Base-by-base conservation (phyloP, 2,888 invertebrate species). In the Rotaria socialis region DNA sequence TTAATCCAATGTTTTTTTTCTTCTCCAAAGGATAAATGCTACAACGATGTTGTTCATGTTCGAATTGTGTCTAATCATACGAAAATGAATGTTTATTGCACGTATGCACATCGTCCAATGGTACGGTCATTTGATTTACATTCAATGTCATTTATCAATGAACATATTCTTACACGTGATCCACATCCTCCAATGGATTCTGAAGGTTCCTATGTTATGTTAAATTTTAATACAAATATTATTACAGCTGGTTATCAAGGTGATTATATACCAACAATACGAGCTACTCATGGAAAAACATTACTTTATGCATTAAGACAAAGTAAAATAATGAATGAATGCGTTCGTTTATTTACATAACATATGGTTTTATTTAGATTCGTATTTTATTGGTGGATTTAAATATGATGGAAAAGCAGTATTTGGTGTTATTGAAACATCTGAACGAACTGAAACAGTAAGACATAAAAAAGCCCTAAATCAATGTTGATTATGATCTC, bases 231-330 rank as follows among this genome's bases (percentile, higher is more conserved):
- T 47, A n/a, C 43, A 10, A 80, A 24, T 80, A 22, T 80, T 7
- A 22, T 80, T 4, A 80, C 80, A 24, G 80, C 80, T 47, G 80
- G 80, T 11, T 80, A 80, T 47, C 47, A 80, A 24, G 80, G 80
- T 80, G 80, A 80, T 47, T 80, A 47, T 80, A 80, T 80, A 47
- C 80, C 80, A 47, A 80, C 80, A 47, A 80, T 80, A n/a, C 80
- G 80, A 47, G 67, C 67, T 19, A 24, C 80, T 10, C 43, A 80
- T n/a, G 80, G 80, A 43, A 80, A 47, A 80, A 80, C 80, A 11
- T 80, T 80, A 47, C 47, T 80, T 24, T 80, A 80, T n/a, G 47
- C 80, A 10, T 47, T 80, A 24, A 43, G 80, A 47, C 80, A 80
- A 80, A 80, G 80, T 80, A 80, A 47, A 55, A 55, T 22, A 55